Conservation (phyloP, 2,113 vertebrate species). For the Pleuronectes platessa region DNA sequence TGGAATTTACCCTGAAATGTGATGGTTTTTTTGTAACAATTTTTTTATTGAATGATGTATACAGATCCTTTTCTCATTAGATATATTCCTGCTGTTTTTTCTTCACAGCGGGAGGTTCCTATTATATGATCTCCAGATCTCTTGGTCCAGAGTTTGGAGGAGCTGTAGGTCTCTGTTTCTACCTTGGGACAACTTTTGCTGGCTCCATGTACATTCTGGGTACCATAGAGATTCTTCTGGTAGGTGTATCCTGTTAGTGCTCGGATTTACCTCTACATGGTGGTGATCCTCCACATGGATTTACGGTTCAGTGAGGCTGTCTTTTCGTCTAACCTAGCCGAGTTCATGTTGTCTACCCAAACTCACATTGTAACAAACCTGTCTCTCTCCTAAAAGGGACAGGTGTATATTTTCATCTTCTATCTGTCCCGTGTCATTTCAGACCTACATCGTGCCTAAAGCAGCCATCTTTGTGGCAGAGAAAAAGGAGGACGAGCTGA, state of each 20-base stretch:
- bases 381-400: too few relatives aligned
- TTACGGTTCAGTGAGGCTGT: not conserved
- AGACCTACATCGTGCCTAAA: conserved; percentile 94
- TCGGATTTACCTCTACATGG: not conserved
- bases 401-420: not conserved
- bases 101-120: conserved; percentile 83
- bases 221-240: conserved; percentile 86
- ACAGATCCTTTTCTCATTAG: not conserved
- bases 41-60: not conserved
- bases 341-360: not conserved
- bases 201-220: conserved; percentile 88
- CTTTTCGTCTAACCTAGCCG: not conserved
- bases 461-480: conserved; percentile 89
- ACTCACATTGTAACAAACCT: not conserved
- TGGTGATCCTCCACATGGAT: not conserved
- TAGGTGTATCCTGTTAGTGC: conserved; percentile 49
- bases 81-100: not conserved
- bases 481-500: conserved; percentile 70
- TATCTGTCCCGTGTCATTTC: conserved; percentile 5
- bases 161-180: conserved; percentile 86
- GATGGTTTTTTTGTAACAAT: too few relatives aligned
- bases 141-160: conserved; percentile 87
- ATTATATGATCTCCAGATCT: conserved; percentile 88
- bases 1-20: too few relatives aligned
- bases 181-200: conserved; percentile 86